Conservation (phyloP, 2,888 invertebrate genomes). For the Cylloceria caligata region DNA sequence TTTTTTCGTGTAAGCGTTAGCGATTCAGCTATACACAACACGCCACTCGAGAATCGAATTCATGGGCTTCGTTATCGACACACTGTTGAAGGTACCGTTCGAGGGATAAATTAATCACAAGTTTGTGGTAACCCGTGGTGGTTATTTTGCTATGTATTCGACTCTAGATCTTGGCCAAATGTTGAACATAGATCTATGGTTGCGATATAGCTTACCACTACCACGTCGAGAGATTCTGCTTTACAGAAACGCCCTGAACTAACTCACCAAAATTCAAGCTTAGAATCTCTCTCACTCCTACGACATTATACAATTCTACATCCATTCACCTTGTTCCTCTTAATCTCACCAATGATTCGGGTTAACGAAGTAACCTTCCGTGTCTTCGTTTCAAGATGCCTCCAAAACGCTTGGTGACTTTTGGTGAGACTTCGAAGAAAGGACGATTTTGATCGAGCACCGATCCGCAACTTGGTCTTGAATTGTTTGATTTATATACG, state of each 20-base stretch:
- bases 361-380: slow-evolving; percentile 67
- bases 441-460: slow-evolving; percentile 1
- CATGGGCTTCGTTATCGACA: slow-evolving; percentile 53
- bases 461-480: not conserved
- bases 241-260: slow-evolving; percentile 18
- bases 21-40: not conserved
- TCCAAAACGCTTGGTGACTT: not conserved
- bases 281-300: slow-evolving; percentile 12
- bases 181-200: slow-evolving; percentile 9
- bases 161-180: slow-evolving; percentile 58
- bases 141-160: slow-evolving; percentile 14
- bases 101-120: slow-evolving; percentile 60
- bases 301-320: not conserved
- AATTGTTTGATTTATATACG: not conserved
- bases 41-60: slow-evolving; percentile 41
- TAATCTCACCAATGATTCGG: slow-evolving; percentile 71
- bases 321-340: slow-evolving; percentile 56
- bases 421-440: not conserved
- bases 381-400: not conserved
- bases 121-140: slow-evolving; percentile 23
- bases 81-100: slow-evolving; percentile 33
- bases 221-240: not conserved
- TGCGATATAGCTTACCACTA: slow-evolving; percentile 23
- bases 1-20: not conserved
- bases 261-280: slow-evolving; percentile 14